phyloP scores from a whole-genome alignment of 2,113 vertebrate species.

The Thryonomys swinderianus region DNA sequence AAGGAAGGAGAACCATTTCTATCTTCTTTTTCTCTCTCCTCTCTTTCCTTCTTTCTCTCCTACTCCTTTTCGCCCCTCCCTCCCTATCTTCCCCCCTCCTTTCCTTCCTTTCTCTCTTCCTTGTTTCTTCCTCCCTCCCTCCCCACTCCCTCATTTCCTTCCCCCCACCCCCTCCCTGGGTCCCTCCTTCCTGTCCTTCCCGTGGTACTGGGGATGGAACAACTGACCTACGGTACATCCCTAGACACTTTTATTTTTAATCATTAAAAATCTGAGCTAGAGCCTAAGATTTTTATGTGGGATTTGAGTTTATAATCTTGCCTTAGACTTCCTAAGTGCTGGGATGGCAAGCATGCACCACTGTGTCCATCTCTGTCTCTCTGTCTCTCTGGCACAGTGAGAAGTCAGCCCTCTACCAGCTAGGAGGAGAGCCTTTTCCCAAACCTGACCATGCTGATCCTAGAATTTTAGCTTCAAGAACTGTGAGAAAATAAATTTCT shows the following conservation, averaged over 20 bases:
- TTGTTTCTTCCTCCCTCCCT: not conserved
- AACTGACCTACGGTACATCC: not conserved
- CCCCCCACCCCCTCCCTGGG: rapidly evolving
- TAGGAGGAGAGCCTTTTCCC: not conserved
- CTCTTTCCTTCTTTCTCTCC: no score
- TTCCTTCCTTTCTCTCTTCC: not conserved
- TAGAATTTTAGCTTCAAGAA: not conserved
- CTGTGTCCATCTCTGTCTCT: not conserved
- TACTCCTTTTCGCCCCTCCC: no score
- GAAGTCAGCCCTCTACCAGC: not conserved
- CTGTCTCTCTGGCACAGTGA: not conserved
- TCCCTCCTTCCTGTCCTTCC: not conserved
- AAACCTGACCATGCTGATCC: not conserved
- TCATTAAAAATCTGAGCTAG: not conserved
- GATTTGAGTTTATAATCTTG: not conserved
- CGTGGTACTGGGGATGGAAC: not conserved
- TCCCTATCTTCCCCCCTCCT: not conserved
- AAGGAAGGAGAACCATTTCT: not conserved
- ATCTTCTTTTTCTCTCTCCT: not conserved
- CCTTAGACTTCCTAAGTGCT: not conserved
- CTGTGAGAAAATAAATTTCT: not conserved
- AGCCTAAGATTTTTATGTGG: not conserved
- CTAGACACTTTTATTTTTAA: not conserved
- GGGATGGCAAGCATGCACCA: not conserved
- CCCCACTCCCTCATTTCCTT: no score